phyloP scores from a whole-genome alignment of 1,140 invertebrate genomes.

The Atta colombica region DNA sequence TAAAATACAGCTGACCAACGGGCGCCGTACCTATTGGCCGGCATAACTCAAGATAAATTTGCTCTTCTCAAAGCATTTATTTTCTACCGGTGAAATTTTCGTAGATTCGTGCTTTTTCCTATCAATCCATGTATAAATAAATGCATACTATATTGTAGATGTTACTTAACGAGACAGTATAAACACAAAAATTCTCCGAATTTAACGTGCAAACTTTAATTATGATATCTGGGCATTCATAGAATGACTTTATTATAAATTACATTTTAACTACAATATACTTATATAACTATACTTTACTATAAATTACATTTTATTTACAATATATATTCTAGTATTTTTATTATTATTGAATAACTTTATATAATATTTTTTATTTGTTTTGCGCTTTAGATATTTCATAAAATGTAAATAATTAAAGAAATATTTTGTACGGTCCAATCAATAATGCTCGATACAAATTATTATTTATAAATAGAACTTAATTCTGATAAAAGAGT shows the following conservation, averaged over 20 bases:
- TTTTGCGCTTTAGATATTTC: not conserved
- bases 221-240: not conserved
- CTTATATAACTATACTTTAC: not conserved
- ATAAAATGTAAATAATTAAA: not conserved
- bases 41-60: conserved; percentile 41
- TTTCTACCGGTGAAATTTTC: conserved; percentile 13
- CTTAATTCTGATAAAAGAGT: not conserved
- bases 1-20: conserved; percentile 34
- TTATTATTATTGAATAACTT: not conserved
- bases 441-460: not conserved
- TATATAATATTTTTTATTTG: not conserved
- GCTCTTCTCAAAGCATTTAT: conserved; percentile 28
- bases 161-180: not conserved
- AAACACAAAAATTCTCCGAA: not conserved
- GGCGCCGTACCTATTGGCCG: conserved; percentile 15
- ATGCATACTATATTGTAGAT: not conserved
- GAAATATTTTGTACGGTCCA: not conserved
- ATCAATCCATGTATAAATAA: conserved; percentile 5
- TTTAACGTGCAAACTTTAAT: conserved; percentile 3
- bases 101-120: conserved; percentile 25
- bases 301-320: conserved; percentile 17
- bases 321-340: not conserved
- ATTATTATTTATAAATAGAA: not conserved
- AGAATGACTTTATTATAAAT: not conserved
- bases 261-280: not conserved